These are phyloP conservation scores for Montipora cactus DNA, from an alignment of 64 coral and sea anemone species.

Conservation along the genomic window DNA sequence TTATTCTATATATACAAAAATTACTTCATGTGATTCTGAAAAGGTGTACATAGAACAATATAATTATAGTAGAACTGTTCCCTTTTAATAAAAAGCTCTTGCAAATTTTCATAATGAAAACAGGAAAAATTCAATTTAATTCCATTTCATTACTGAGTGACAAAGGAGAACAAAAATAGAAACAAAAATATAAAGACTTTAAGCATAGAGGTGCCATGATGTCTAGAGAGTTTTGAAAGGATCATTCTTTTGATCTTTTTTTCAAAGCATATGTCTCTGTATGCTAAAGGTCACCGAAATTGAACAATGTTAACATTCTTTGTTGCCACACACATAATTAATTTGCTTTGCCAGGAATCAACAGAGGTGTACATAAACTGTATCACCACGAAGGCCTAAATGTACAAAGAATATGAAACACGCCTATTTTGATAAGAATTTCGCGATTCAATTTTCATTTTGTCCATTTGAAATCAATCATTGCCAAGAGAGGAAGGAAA, in stretches of 20 bases:
- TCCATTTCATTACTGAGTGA: no score
- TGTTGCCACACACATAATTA: not conserved
- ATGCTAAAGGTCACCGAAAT: not conserved
- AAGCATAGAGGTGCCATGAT: not conserved
- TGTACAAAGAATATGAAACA: no score
- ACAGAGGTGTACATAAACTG: no score
- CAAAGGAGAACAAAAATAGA: no score
- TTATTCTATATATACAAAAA: no score
- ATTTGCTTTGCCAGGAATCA: not conserved
- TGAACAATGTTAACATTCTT: not conserved
- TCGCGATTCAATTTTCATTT: not conserved
- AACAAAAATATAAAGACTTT: not conserved
- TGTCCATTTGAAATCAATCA: not conserved
- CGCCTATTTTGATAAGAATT: no score
- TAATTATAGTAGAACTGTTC: no score
- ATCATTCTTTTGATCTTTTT: not conserved
- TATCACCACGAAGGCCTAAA: not conserved
- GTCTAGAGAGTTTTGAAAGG: not conserved
- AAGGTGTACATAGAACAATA: no score
- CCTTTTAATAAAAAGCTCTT: no score
- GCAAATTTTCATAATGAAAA: no score
- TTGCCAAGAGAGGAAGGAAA: not conserved
- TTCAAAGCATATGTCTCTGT: not conserved
- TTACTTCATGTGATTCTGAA: no score
- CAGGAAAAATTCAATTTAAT: no score